Evolutionary conservation across 2,113 vertebrate species (phyloP), one percentile per base, ranked within the genome.

Genomic region (Hyaena hyaena): DNA sequence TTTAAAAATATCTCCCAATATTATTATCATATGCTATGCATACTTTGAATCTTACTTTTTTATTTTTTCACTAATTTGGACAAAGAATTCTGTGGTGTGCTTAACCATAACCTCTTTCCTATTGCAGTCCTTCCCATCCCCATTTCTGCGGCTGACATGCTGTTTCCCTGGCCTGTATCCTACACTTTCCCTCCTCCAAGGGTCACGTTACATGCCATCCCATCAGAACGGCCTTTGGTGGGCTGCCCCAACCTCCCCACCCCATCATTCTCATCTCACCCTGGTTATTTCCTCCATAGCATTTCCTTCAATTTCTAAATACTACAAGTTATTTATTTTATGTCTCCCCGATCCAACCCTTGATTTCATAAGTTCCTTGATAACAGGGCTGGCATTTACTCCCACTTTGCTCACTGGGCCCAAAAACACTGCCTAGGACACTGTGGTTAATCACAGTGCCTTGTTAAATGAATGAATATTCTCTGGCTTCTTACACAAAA

Each of bases 181-280:
- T 19, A 1, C 19, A 2, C 12, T 7, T 12, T 66, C 21, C 31
- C 92, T 26, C 45, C 26, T 53, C 10, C 39, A 14, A 9, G 10
- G 0, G 1, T 39, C 74, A 7, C 5, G 8, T 35, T 45, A 9
- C 33, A 4, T 0, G 2, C 0, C 11, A 10, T 23, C 26, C 24
- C 58, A 4, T 74, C 26, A 7, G 19, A 24, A 15, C 1, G 69
- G 48, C 23, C 23, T 68, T 50, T 28, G 0, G 23, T 10, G 17
- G 68, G 26, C 31, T 21, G n/a, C 61, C 61, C 3, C 3, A 2
- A 16, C 74, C n/a, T 17, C 24, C 12, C 10, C 2, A 1, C 31
- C 39, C 61, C 10, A 0, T n/a, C 2, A 10, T 7, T 65, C 4
- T 53, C 48, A 14, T 23, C 58, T 11, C 9, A 35, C 28, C 17